A percentile compares a stretch with the other conserved stretches of the same genome.
Evolutionary conservation across 2,113 vertebrate genomes (phyloP).

Genomic region (Motacilla tschutschensis): DNA sequence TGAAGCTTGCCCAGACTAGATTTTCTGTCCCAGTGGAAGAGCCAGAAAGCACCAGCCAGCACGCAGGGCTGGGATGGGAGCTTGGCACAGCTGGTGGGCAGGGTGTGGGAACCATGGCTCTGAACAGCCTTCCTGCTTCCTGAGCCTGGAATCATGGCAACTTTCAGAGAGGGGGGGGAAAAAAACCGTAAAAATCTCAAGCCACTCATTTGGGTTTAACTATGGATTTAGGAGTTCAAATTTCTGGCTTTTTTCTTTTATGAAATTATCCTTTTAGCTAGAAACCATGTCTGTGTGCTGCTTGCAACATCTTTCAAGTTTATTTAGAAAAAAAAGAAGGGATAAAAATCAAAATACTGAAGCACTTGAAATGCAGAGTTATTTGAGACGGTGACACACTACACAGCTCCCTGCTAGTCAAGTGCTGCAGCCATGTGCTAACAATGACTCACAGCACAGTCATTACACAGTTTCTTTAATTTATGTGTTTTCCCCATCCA

Average conservation of each 20-base stretch:
- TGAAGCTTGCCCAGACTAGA: constrained; percentile 34
- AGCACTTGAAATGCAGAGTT: background rate
- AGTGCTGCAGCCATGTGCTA: background rate
- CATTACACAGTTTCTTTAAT: background rate
- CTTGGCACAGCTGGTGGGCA: background rate
- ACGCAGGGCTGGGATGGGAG: background rate
- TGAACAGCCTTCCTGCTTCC: background rate
- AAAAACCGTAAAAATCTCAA: background rate
- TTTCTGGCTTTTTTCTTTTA: background rate
- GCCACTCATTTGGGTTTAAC: background rate
- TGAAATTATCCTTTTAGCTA: background rate
- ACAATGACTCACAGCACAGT: background rate
- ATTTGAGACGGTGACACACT: background rate
- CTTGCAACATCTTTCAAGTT: background rate
- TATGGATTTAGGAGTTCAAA: background rate
- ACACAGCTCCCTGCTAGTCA: constrained; percentile 3
- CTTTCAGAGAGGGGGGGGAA: fast-evolving
- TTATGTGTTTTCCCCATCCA: background rate
- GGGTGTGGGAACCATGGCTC: constrained; percentile 30
- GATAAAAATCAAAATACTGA: background rate
- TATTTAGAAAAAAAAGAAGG: background rate
- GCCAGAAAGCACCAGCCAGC: constrained; percentile 25
- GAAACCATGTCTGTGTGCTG: background rate
- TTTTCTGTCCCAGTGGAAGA: constrained; percentile 23
- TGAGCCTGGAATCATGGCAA: background rate